These are phyloP conservation scores for Felis catus DNA, from an alignment of 2,113 vertebrate genomes.

Conservation along the genomic window DNA sequence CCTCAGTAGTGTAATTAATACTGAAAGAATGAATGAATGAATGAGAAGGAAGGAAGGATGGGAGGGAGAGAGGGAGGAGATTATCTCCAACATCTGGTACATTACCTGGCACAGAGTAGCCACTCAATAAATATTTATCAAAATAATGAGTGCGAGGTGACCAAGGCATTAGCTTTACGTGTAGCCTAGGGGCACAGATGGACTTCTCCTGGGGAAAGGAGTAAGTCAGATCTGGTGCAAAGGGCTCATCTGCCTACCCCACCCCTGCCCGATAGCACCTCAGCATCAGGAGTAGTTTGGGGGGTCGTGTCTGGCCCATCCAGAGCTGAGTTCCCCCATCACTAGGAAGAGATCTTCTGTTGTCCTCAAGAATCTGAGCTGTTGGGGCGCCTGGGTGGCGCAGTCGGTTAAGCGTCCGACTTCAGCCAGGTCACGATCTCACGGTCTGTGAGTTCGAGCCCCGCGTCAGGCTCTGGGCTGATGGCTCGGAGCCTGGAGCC, in stretches of 20 bases:
- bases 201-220: neutral
- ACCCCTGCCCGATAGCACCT: neutral
- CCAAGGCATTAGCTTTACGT: neutral
- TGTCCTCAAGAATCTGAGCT: neutral
- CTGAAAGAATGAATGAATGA: neutral
- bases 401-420: too few species aligned
- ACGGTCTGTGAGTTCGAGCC: too few species aligned
- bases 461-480: too few species aligned
- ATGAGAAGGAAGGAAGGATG: neutral
- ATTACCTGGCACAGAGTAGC: neutral
- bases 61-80: neutral
- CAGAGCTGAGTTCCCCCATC: neutral
- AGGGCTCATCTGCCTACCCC: neutral
- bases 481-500: too few species aligned
- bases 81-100: neutral
- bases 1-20: neutral
- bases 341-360: neutral
- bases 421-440: too few species aligned
- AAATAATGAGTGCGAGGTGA: too few species aligned
- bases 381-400: too few species aligned
- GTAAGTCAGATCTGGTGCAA: neutral
- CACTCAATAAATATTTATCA: neutral
- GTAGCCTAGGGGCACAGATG: neutral
- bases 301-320: neutral
- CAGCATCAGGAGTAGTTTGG: neutral